Evolutionary conservation across 2,797 vertebrate species (phyloP), one percentile per base, ranked within the genome.

Genomic region (Mionectes olivaceus): DNA sequence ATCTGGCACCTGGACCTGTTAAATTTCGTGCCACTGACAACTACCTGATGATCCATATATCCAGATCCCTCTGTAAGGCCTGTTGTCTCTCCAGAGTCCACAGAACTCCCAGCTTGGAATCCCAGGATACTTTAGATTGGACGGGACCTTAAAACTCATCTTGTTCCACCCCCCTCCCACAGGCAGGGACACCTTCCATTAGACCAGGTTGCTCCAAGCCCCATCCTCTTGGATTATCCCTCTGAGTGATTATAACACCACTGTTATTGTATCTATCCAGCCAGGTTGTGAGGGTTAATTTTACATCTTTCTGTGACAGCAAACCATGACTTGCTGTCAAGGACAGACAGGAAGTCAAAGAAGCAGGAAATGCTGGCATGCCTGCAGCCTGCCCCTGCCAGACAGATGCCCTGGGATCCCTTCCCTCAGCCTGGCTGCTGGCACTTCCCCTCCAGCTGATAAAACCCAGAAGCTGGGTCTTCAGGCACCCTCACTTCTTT

Each of bases 41-140:
- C 1, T 9, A 30, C 7, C 32, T 1, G 0, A 22, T 44, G 61
- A 39, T 68, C 18, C 30, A 11, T 16, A 30, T 14, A 3, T 12
- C 39, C 8, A 46, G 53, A 61, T 21, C 60, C 28, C 37, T 63
- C 50, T 75, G 43, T 61, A 70, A 53, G 64, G 44, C 23, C 39
- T 64, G 33, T 32, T 52, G 44, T 37, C 16, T 22, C 19, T 82
- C 11, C 4, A 18, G 43, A 32, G 30, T 11, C 32, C 27, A 5
- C 10, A 77, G 39, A 25, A 43, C 18, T 78, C 22, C 50, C 41
- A 50, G 24, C 0, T 0, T 0, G 35, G 33, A 83, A 27, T 60
- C 23, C 46, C 22, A 67, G 44, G 50, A 32, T 24, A 35, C 32
- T 30, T 19, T 39, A 50, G 19, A 5, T 44, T 77, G 50, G 50